Conservation (phyloP, 2,797 vertebrate genomes). For the Tachyglossus aculeatus region DNA sequence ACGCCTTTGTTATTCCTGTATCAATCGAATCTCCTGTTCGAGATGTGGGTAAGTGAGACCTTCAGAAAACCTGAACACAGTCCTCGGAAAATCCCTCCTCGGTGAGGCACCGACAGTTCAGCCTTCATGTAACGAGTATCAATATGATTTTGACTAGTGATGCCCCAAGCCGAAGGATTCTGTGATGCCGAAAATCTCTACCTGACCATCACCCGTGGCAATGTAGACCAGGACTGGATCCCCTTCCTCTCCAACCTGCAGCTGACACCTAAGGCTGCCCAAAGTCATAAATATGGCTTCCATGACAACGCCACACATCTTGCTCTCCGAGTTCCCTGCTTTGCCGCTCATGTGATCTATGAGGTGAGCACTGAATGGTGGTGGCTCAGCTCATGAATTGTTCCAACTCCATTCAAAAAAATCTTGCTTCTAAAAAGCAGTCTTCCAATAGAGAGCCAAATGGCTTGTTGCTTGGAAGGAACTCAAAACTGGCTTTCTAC, state of each 20-base stretch:
- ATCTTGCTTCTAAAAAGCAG: too few relatives aligned
- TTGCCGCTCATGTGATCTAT: slow-evolving; percentile 43
- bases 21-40: background rate
- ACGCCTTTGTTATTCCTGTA: slow-evolving; percentile 44
- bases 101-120: too few relatives aligned
- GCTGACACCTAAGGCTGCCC: slow-evolving; percentile 26
- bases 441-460: too few relatives aligned
- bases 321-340: slow-evolving; percentile 43
- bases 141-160: slow-evolving; percentile 23
- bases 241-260: slow-evolving; percentile 51
- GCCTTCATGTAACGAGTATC: background rate
- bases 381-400: background rate
- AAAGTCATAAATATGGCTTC: slow-evolving; percentile 25
- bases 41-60: slow-evolving; percentile 58
- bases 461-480: too few relatives aligned
- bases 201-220: slow-evolving; percentile 48
- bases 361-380: slow-evolving; percentile 49
- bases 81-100: too few relatives aligned
- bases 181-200: slow-evolving; percentile 50
- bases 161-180: slow-evolving; percentile 33
- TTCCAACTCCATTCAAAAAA: background rate
- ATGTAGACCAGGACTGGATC: slow-evolving; percentile 61
- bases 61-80: background rate
- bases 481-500: too few relatives aligned
- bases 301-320: slow-evolving; percentile 58